Conservation (phyloP, 2,797 vertebrate genomes). For the Rhincodon typus region DNA sequence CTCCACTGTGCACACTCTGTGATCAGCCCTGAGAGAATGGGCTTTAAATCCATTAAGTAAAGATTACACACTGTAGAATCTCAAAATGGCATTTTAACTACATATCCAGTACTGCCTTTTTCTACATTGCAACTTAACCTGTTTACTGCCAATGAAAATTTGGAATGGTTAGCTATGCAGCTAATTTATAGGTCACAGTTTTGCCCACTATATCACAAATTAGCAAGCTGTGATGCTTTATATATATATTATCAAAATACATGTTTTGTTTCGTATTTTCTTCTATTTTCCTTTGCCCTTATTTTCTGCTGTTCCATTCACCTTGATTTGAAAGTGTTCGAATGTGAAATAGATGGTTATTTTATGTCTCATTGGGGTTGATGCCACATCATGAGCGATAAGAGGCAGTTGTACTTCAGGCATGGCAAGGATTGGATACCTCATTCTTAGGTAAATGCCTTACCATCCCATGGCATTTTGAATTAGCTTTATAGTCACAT, state of each 20-base stretch:
- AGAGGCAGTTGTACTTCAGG: neutral
- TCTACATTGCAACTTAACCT: conserved; percentile 17
- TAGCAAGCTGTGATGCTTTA: neutral
- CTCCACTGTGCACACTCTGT: conserved; percentile 70
- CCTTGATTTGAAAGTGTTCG: neutral
- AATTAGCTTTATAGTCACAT: too few relatives aligned
- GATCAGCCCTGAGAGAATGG: conserved; percentile 84
- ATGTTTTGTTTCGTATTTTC: too few relatives aligned
- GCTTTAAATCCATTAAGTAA: conserved; percentile 99
- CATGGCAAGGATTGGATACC: neutral
- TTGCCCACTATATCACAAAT: neutral
- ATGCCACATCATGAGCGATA: neutral
- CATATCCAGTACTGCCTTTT: neutral
- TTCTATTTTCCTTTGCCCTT: neutral
- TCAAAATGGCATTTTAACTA: conserved; percentile 55
- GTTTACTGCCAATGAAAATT: neutral
- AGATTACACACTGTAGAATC: conserved; percentile 84
- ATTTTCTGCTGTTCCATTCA: neutral
- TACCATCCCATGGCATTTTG: neutral
- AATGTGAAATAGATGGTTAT: neutral
- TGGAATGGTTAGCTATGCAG: neutral
- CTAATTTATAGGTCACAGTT: neutral
- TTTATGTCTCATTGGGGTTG: neutral
- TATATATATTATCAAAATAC: neutral
- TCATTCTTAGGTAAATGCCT: neutral